Evolutionary conservation across 2,797 vertebrate species (phyloP).

Genomic region (Bradypus variegatus): DNA sequence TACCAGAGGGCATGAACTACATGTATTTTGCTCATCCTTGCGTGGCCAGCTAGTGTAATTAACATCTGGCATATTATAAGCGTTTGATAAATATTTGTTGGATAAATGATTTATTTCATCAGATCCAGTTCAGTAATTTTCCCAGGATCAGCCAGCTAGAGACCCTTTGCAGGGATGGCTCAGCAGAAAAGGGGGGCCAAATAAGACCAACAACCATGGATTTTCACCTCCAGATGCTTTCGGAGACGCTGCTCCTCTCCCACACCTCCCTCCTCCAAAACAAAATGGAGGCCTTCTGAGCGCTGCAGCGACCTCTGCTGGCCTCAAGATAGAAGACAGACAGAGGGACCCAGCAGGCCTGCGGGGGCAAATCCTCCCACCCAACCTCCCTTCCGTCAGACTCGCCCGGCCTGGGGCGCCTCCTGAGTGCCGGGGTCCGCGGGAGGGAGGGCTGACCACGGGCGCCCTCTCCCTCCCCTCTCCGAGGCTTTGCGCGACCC

Average conservation of each 20-base stretch:
- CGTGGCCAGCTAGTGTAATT: neutral
- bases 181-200: neutral
- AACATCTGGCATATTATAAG: neutral
- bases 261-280: neutral
- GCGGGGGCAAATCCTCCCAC: neutral
- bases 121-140: neutral
- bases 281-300: neutral
- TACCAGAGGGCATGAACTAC: neutral
- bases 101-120: neutral
- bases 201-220: too few species aligned
- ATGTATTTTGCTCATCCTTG: neutral
- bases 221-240: neutral
- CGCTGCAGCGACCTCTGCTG: neutral
- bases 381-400: neutral
- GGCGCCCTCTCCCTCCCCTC: neutral
- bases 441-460: neutral
- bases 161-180: neutral
- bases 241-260: neutral
- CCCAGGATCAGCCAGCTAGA: neutral
- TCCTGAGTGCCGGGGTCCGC: neutral
- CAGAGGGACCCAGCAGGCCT: neutral
- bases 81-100: conserved; percentile 8
- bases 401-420: neutral
- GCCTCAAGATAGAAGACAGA: neutral
- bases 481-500: neutral